These are phyloP conservation scores for Galendromus occidentalis DNA, from an alignment of 1,140 invertebrate genomes.

Conservation along the genomic window DNA sequence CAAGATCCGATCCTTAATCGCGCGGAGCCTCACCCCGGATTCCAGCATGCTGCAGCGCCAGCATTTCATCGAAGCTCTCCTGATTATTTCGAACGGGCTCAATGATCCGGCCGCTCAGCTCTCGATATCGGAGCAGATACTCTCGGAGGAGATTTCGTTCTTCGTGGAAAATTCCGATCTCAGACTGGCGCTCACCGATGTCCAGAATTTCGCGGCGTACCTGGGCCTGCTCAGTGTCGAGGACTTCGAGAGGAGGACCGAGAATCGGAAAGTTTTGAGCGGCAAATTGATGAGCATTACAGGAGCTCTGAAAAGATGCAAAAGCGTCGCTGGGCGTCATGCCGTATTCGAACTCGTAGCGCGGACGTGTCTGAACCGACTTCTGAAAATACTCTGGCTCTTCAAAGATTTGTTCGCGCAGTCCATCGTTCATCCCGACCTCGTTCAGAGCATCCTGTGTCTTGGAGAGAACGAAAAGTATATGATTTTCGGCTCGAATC, in stretches of 20 bases:
- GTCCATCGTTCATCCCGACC: neutral
- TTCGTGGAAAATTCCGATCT: neutral
- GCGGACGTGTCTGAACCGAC: neutral
- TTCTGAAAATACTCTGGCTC: neutral
- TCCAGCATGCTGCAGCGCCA: neutral
- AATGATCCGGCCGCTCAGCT: neutral
- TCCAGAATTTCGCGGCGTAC: neutral
- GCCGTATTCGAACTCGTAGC: neutral
- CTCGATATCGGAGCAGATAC: neutral
- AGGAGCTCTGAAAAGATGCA: conserved; percentile 1
- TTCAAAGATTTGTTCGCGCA: neutral
- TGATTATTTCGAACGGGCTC: neutral
- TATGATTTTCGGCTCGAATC: neutral
- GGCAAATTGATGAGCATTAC: neutral
- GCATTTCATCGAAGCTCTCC: neutral
- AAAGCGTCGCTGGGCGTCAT: neutral
- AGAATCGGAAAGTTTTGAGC: neutral
- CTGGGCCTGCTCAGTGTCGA: neutral
- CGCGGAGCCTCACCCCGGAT: neutral
- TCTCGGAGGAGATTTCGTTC: neutral
- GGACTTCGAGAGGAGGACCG: neutral
- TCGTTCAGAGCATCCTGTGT: neutral
- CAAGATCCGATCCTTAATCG: neutral
- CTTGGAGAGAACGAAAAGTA: neutral
- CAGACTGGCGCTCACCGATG: neutral